Base-by-base conservation (phyloP, 1,140 invertebrate species). In the Agrypnia vestita region DNA sequence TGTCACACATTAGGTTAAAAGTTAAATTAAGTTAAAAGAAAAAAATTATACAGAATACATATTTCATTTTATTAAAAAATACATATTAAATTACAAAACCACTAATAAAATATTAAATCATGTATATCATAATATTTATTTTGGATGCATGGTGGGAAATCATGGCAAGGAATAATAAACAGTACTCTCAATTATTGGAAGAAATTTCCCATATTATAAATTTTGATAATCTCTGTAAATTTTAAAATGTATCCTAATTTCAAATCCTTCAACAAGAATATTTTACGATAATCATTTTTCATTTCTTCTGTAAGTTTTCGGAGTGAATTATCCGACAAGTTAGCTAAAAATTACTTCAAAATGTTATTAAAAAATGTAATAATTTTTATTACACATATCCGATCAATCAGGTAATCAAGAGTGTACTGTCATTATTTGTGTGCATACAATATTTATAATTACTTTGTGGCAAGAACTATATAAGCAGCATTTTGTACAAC, bases 141-240 rank as follows among this genome's bases (percentile, higher is more conserved):
- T 69, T 69, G 64, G 64, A 69, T 69, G 19, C 17, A 49, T 69
- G 64, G 64, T 69, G 64, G 64, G 64, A 69, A 64, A 69, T 69
- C 64, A 69, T 69, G 64, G 64, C 64, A 69, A 69, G 9, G 7
- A 35, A 46, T 46, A 19, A 49, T 69, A 21, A 3, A 15, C 19
- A 15, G 12, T 15, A 51, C 11, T 15, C n/a, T 51, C 49, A 51
- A 13, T 51, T 51, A 51, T 15, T 3, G 1, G n/a, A n/a, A n/a
- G n/a, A n/a, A n/a, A n/a, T n/a, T n/a, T n/a, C n/a, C n/a, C n/a
- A n/a, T n/a, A n/a, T n/a, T n/a, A n/a, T n/a, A n/a, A n/a, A n/a
- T n/a, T n/a, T n/a, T n/a, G n/a, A n/a, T n/a, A n/a, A n/a, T n/a
- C n/a, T n/a, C n/a, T n/a, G n/a, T n/a, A n/a, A n/a, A n/a, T n/a